Conservation (phyloP, 1,140 invertebrate genomes). For the Mizuhopecten yessoensis region DNA sequence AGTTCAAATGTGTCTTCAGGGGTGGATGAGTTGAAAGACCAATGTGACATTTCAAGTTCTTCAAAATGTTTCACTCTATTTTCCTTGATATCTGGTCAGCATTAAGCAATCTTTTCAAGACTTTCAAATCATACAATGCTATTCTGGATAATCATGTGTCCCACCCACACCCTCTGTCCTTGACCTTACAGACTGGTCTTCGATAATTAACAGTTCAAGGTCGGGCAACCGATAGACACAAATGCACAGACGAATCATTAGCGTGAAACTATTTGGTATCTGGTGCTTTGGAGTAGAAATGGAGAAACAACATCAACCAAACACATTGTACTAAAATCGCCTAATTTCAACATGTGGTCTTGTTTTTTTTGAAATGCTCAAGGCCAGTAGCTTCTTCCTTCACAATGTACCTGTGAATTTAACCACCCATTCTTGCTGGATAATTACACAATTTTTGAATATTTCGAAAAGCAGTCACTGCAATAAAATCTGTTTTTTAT, state of each 20-base stretch:
- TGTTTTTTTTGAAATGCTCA: background rate
- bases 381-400: background rate
- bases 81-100: too few species aligned
- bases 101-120: too few species aligned
- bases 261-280: conserved; percentile 18
- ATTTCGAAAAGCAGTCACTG: background rate
- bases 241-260: conserved; percentile 8
- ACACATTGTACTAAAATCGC: conserved; percentile 29
- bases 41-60: too few species aligned
- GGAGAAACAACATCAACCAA: background rate
- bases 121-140: too few species aligned
- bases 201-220: conserved; percentile 14
- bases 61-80: too few species aligned
- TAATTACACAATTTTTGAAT: conserved; percentile 28
- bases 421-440: conserved; percentile 15
- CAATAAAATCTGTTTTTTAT: conserved; percentile 34
- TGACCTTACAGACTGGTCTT: background rate
- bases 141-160: background rate
- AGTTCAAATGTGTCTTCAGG: too few species aligned
- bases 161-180: background rate
- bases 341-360: conserved; percentile 27
- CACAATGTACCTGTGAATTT: conserved; percentile 34
- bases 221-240: background rate
- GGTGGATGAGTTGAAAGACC: too few species aligned
- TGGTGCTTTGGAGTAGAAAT: background rate